Conservation (phyloP, 2,888 invertebrate genomes). For the Lepidocyrtinus sp. region DNA sequence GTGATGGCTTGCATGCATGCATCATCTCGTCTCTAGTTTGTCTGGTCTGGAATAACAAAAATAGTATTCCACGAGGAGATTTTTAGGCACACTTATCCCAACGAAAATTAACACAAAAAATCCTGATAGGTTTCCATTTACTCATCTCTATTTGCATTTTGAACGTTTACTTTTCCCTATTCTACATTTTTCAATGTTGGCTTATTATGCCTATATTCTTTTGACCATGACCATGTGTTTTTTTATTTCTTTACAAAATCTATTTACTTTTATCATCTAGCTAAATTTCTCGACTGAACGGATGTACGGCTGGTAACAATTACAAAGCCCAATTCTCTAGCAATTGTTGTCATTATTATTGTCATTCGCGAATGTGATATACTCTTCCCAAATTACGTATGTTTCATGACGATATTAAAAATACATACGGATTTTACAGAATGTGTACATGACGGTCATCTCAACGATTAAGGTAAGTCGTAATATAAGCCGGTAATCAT, state of each 20-base stretch:
- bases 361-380: not conserved
- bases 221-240: conserved; percentile 11
- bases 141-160: not conserved
- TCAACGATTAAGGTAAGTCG: conserved; percentile 4
- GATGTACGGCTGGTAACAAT: not conserved
- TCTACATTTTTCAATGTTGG: not conserved
- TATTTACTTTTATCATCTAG: not conserved
- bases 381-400: too few species aligned
- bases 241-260: conserved; percentile 1
- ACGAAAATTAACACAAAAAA: not conserved
- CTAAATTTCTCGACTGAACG: not conserved
- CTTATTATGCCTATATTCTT: not conserved
- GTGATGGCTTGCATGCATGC: too few species aligned
- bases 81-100: not conserved
- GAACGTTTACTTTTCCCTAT: conserved; percentile 8
- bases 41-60: not conserved
- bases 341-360: not conserved
- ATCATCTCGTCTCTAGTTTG: not conserved
- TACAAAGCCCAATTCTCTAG: not conserved
- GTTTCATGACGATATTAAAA: too few species aligned
- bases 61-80: not conserved
- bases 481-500: conserved; percentile 23
- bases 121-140: not conserved
- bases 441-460: conserved; percentile 41
- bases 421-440: too few species aligned